Evolutionary conservation across 2,113 vertebrate genomes (phyloP), one percentile per base, ranked within the genome.

Genomic region (Phodopus roborovskii): DNA sequence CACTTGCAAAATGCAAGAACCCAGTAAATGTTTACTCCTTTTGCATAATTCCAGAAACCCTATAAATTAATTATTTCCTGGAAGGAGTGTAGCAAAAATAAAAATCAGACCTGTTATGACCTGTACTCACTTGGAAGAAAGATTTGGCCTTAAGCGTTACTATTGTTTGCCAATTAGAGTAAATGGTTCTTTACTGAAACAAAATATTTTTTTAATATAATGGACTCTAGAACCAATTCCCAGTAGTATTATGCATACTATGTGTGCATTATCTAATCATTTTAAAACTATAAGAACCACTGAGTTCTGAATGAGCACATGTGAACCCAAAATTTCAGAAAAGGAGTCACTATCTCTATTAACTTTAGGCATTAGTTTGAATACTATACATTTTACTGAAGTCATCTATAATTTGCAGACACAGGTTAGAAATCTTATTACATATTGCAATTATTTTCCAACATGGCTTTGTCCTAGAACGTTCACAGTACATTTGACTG

Each of bases 131-230:
- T 75, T 56, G 33, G 24, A 85, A 50, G 77, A 16, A 91, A 95
- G 28, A 56, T 77, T 7, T 81, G 77, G 79, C 58, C 15, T 77
- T 30, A 87, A 30, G 3, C 92, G n/a, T 33, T 48, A 45, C 2
- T 39, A 68, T 83, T 73, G 42, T 73, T 96, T 96, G 62, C 22
- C 48, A 93, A 42, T 66, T 96, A 64, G 39, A 39, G 4, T 73
- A 2, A 33, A 45, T 53, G 73, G 58, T 68, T 89, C 53, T 96
- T 7, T 73, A 20, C 3, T 60, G 33, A 94, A 93, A 60, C 77
- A 82, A 7, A 60, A 19, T 70, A 45, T 45, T 45, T n/a, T n/a
- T 20, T 71, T 71, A 17, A 60, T 33, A 36, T 60, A 42, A 39
- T 66, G 7, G n/a, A 71, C 12, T 83, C 4, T 28, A 62, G 53